A percentile compares a stretch with the other conserved stretches of the same genome.
These are phyloP conservation scores for Polyommatus icarus DNA, from an alignment of 2,888 invertebrate genomes.

Conservation along the genomic window DNA sequence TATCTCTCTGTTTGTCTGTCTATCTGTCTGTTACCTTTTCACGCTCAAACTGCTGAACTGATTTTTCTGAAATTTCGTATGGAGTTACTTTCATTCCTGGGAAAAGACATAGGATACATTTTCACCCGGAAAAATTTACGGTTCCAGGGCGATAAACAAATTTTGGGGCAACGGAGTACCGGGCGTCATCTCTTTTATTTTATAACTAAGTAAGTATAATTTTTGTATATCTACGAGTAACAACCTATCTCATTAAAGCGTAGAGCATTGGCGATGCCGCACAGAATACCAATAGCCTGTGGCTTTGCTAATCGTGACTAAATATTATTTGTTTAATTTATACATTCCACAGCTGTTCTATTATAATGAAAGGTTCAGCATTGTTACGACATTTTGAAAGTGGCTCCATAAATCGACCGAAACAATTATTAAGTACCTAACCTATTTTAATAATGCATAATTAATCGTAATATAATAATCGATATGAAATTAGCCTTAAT, in stretches of 20 bases:
- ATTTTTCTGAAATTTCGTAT: no score
- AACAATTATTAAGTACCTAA: background rate
- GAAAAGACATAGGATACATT: no score
- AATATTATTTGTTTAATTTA: constrained; percentile 12
- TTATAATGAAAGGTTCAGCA: background rate
- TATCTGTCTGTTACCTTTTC: background rate
- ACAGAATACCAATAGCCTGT: constrained; percentile 3
- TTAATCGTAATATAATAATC: no score
- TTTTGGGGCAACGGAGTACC: no score
- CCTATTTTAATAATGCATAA: no score
- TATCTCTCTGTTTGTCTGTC: background rate
- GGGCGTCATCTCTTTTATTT: no score
- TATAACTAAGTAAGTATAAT: background rate
- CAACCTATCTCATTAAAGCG: background rate
- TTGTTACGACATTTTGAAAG: constrained; percentile 9
- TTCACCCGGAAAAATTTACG: no score
- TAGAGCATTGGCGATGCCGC: background rate
- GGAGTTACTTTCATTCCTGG: no score
- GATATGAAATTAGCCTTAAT: no score
- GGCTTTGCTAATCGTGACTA: constrained; percentile 11
- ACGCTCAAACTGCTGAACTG: no score
- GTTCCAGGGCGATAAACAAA: no score
- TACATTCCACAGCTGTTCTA: constrained; percentile 4
- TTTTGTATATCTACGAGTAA: background rate
- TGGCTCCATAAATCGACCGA: background rate